Evolutionary conservation across 1,140 invertebrate species (phyloP).

Genomic region (Spodoptera frugiperda): DNA sequence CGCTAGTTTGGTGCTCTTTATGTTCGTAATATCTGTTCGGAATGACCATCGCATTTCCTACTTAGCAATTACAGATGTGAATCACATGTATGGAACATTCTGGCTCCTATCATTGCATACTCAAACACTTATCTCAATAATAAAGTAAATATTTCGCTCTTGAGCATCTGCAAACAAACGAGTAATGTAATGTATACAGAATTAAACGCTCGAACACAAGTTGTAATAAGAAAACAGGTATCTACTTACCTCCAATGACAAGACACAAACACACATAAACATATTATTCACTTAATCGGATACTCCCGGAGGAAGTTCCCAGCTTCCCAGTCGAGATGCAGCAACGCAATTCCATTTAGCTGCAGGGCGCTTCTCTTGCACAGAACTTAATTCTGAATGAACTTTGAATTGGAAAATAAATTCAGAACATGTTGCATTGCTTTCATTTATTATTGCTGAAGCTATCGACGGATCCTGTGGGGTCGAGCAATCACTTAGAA

Average conservation of each 20-base stretch:
- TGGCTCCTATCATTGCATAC: no score
- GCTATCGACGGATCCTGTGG: constrained; percentile 36
- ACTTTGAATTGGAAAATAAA: constrained; percentile 67
- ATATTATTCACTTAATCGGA: constrained; percentile 50
- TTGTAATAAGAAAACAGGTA: constrained; percentile 3
- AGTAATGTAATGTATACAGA: no score
- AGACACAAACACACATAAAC: constrained; percentile 16
- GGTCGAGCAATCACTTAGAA: constrained; percentile 21
- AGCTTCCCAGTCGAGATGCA: constrained; percentile 47
- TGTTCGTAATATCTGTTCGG: not conserved
- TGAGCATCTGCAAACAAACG: no score
- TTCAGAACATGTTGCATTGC: constrained; percentile 59
- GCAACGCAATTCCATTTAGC: constrained; percentile 66
- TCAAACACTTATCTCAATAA: no score
- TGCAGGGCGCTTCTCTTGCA: constrained; percentile 57
- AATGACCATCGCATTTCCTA: no score
- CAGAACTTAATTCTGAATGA: constrained; percentile 66
- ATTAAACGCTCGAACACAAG: not conserved
- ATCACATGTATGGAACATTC: no score
- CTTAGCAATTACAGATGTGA: no score
- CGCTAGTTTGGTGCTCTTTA: not conserved
- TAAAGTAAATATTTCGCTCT: no score
- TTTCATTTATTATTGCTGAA: constrained; percentile 57
- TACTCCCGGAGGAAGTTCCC: constrained; percentile 54
- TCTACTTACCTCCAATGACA: constrained; percentile 23